Percentiles rank a stretch among this genome's conserved stretches.
phyloP scores from a whole-genome alignment of 2,797 vertebrate species.

The Sebastes trivittatus region DNA sequence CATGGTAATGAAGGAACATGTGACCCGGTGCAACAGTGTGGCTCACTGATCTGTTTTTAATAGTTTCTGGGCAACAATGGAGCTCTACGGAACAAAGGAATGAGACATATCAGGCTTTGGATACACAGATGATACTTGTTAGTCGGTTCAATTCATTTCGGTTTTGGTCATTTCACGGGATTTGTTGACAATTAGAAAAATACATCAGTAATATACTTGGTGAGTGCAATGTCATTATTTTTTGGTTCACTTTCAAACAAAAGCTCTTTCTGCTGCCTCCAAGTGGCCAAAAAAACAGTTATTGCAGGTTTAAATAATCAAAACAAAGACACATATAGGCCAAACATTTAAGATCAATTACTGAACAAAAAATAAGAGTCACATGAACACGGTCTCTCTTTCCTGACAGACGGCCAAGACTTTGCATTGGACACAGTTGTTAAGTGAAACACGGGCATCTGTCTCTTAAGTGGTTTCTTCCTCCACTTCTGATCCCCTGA shows the following conservation, averaged over 20 bases:
- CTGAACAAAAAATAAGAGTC: background rate
- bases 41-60: too few relatives aligned
- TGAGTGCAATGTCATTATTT: background rate
- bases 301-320: too few relatives aligned
- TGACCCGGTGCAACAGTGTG: too few relatives aligned
- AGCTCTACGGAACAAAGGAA: too few relatives aligned
- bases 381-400: background rate
- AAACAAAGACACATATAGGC: background rate
- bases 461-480: slow-evolving; percentile 63
- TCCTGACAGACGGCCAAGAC: slow-evolving; percentile 6
- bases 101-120: too few relatives aligned
- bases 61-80: too few relatives aligned
- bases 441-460: slow-evolving; percentile 70
- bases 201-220: background rate
- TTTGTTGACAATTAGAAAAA: background rate
- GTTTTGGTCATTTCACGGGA: background rate
- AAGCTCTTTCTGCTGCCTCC: too few relatives aligned
- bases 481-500: slow-evolving; percentile 36
- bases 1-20: background rate
- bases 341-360: slow-evolving; percentile 11
- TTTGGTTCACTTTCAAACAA: background rate
- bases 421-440: slow-evolving; percentile 68
- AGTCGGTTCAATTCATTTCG: background rate
- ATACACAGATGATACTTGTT: background rate
- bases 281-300: too few relatives aligned